Evolutionary conservation across 2,888 invertebrate genomes (phyloP).

Genomic region (Erebia palarica): DNA sequence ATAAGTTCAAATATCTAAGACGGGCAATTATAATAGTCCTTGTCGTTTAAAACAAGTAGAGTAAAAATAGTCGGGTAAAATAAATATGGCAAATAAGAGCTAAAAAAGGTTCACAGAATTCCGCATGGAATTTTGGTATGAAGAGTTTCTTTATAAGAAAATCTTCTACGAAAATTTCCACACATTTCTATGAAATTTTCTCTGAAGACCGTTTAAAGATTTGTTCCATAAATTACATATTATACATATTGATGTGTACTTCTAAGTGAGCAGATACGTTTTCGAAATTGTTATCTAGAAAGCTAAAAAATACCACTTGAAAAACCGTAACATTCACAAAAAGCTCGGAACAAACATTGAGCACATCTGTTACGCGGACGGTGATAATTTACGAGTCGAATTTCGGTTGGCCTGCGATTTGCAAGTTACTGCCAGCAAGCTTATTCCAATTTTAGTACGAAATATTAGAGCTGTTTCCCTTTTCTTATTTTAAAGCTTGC

Average conservation of each 20-base stretch:
- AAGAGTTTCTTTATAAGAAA: too few species aligned
- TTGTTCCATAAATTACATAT: too few species aligned
- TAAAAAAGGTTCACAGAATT: too few species aligned
- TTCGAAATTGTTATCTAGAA: slow-evolving; percentile 13
- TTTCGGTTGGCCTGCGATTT: slow-evolving; percentile 44
- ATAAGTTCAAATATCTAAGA: background rate
- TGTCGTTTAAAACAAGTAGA: too few species aligned
- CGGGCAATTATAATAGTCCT: background rate
- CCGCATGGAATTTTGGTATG: too few species aligned
- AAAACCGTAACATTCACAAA: slow-evolving; percentile 35
- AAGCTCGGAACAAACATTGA: slow-evolving; percentile 54
- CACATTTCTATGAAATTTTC: too few species aligned
- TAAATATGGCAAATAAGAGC: too few species aligned
- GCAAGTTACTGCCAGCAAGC: slow-evolving; percentile 34
- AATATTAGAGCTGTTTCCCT: background rate
- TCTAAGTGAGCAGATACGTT: background rate
- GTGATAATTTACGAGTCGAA: slow-evolving; percentile 54
- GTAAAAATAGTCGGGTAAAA: too few species aligned
- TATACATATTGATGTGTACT: too few species aligned
- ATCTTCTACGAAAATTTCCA: too few species aligned
- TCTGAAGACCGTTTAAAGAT: too few species aligned
- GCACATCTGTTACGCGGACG: slow-evolving; percentile 54
- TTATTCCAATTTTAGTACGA: slow-evolving; percentile 26
- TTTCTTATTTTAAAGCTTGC: slow-evolving; percentile 1
- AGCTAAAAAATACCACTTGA: slow-evolving; percentile 30